These are phyloP conservation scores for Leucoraja erinaceus DNA, from an alignment of 2,113 vertebrate species.

Conservation along the genomic window DNA sequence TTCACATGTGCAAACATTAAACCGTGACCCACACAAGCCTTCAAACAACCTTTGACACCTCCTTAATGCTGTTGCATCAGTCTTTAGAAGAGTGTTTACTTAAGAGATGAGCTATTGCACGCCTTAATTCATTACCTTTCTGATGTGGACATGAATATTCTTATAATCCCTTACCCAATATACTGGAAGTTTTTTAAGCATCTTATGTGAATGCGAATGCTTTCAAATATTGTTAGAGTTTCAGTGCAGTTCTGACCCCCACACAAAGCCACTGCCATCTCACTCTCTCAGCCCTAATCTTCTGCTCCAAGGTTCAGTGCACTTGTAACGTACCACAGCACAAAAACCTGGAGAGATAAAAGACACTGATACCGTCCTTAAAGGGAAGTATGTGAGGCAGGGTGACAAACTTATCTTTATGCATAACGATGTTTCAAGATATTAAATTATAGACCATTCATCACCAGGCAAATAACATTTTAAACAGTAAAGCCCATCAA, in stretches of 20 bases:
- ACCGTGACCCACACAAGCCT: slow-evolving; percentile 34
- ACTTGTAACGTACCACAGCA: slow-evolving; percentile 61
- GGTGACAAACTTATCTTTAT: too few relatives aligned
- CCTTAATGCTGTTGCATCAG: slow-evolving; percentile 48
- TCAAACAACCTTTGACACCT: slow-evolving; percentile 46
- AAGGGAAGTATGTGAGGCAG: not conserved
- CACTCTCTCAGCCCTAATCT: slow-evolving; percentile 63
- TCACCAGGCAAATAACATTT: not conserved
- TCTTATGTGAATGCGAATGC: slow-evolving; percentile 51
- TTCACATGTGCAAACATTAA: slow-evolving; percentile 9
- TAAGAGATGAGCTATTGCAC: slow-evolving; percentile 87
- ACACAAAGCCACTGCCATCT: slow-evolving; percentile 72
- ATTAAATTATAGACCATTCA: not conserved
- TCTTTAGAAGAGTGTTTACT: slow-evolving; percentile 75
- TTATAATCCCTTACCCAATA: slow-evolving; percentile 78
- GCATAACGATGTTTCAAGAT: not conserved
- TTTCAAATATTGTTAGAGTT: slow-evolving; percentile 50
- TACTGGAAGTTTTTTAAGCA: slow-evolving; percentile 60
- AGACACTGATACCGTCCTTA: not conserved
- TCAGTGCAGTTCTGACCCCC: slow-evolving; percentile 72
- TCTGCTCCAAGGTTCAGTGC: slow-evolving; percentile 60
- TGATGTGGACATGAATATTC: slow-evolving; percentile 93
- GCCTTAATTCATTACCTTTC: slow-evolving; percentile 74
- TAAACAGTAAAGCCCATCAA: not conserved
- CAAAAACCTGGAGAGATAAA: not conserved